Conservation (phyloP, 2,888 invertebrate genomes). For the Silvanus unidentatus region DNA sequence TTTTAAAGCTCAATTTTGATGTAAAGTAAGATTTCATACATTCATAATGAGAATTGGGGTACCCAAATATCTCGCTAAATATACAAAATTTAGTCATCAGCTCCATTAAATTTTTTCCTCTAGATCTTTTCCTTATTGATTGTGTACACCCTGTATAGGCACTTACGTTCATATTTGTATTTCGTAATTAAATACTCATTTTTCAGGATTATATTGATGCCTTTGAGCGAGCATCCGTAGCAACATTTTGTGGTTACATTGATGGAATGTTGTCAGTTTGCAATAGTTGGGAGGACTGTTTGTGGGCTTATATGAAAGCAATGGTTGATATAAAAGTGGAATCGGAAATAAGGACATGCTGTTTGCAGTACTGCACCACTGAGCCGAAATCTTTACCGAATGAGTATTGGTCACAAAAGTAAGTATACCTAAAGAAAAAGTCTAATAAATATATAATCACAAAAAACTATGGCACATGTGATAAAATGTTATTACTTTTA, state of each 20-base stretch:
- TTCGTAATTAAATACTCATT: constrained; percentile 2
- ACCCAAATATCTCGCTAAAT: too few relatives aligned
- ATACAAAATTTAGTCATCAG: too few relatives aligned
- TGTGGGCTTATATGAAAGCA: constrained; percentile 82
- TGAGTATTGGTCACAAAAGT: constrained; percentile 61
- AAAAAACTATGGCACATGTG: too few relatives aligned
- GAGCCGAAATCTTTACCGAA: constrained; percentile 54
- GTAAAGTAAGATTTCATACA: too few relatives aligned
- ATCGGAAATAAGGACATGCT: constrained; percentile 60
- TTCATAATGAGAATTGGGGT: too few relatives aligned
- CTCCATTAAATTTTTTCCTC: too few relatives aligned
- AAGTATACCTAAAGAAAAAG: constrained; percentile 15
- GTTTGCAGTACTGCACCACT: constrained; percentile 42
- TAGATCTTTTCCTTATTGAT: too few relatives aligned
- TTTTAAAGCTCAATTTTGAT: too few relatives aligned
- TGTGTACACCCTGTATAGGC: too few relatives aligned
- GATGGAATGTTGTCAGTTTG: constrained; percentile 69
- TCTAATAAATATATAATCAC: too few relatives aligned
- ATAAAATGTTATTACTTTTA: constrained; percentile 35
- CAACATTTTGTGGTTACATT: constrained; percentile 77
- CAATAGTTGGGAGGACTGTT: constrained; percentile 79
- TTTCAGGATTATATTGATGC: constrained; percentile 51
- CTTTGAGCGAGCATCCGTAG: constrained; percentile 65
- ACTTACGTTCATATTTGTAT: too few relatives aligned
- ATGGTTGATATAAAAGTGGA: constrained; percentile 83